A percentile compares a stretch with the other conserved stretches of the same genome.
These are phyloP conservation scores for Myrmecophaga tridactyla DNA, from an alignment of 2,113 vertebrate species.

Conservation along the genomic window DNA sequence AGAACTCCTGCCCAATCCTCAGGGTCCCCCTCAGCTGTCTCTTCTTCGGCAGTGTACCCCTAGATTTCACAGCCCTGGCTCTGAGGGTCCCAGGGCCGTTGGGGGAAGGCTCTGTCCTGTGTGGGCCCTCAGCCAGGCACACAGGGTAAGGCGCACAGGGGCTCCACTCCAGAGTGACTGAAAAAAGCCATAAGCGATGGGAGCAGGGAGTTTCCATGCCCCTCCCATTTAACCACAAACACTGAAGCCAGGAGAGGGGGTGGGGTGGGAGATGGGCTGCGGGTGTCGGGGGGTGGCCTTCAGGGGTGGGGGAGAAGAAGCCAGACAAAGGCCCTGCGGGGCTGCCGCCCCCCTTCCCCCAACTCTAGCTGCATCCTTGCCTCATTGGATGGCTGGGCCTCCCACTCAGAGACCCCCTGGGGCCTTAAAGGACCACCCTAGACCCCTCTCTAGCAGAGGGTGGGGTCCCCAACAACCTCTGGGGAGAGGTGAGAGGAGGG, in stretches of 20 bases:
- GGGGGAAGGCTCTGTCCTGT: background rate
- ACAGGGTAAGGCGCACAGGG: background rate
- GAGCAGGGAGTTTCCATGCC: background rate
- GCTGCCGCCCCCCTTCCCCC: background rate
- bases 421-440: background rate
- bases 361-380: background rate
- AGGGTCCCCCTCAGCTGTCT: background rate
- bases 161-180: background rate
- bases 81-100: too few relatives aligned
- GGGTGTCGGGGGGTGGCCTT: fast-evolving
- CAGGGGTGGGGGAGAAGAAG: background rate
- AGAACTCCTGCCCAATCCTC: background rate
- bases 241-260: background rate
- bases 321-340: background rate
- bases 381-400: too few relatives aligned
- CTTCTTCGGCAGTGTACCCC: background rate
- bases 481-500: background rate
- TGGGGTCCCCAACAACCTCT: background rate
- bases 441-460: background rate
- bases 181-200: too few relatives aligned
- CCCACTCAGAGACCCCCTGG: background rate
- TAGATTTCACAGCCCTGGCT: too few relatives aligned
- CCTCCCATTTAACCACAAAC: background rate
- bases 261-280: background rate
- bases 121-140: background rate